Conservation (phyloP, 2,797 vertebrate genomes). For the Fratercula arctica region DNA sequence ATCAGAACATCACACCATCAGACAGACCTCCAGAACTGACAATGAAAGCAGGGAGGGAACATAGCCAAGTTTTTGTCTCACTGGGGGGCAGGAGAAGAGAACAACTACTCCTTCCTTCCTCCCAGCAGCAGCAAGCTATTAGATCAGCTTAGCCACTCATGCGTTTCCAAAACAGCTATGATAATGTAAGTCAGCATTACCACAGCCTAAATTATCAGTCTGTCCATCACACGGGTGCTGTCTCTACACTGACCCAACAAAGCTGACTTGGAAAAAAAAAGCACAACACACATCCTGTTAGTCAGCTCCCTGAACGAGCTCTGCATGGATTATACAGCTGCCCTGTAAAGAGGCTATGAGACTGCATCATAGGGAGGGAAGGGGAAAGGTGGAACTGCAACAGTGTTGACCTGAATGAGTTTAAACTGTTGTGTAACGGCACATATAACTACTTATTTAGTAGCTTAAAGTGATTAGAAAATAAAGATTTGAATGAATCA, state of each 20-base stretch:
- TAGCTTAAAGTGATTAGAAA: constrained; percentile 9
- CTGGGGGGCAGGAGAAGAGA: background rate
- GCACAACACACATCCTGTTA: background rate
- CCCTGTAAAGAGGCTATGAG: background rate
- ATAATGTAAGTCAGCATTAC: background rate
- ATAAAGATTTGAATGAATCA: background rate
- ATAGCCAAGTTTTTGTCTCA: background rate
- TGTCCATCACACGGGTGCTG: background rate
- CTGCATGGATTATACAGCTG: background rate
- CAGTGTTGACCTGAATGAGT: background rate
- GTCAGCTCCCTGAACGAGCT: background rate
- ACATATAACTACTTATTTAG: background rate
- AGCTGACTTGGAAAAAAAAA: background rate
- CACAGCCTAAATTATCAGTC: background rate
- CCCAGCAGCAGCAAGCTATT: background rate
- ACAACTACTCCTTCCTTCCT: background rate
- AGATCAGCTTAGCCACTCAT: background rate
- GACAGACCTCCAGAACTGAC: background rate
- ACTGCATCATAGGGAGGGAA: background rate
- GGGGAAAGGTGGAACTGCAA: background rate
- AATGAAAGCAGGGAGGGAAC: background rate
- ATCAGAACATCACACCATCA: background rate
- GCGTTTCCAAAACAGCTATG: background rate
- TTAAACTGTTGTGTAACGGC: background rate
- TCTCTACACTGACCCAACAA: background rate